phyloP scores from a whole-genome alignment of 1,140 invertebrate species.

The Glossosoma conforme region DNA sequence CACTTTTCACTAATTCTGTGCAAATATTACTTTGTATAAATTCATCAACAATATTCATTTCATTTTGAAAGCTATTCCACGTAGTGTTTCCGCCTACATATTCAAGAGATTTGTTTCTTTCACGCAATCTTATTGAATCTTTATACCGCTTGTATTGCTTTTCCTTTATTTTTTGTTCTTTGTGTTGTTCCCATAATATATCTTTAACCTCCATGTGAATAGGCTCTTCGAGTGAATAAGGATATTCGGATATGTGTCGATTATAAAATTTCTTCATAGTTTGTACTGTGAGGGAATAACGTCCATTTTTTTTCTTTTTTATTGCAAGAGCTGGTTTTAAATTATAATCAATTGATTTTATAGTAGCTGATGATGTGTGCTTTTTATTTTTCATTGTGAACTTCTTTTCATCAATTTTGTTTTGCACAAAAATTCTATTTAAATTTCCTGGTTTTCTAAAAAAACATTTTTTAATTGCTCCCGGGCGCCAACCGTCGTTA shows the following conservation, averaged over 20 bases:
- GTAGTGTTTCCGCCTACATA: slow-evolving; percentile 2
- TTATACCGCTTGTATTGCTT: not conserved
- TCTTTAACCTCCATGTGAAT: slow-evolving; percentile 7
- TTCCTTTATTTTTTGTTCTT: slow-evolving; percentile 5
- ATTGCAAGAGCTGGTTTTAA: slow-evolving; percentile 14
- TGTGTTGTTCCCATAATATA: slow-evolving; percentile 3
- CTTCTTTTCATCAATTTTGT: slow-evolving; percentile 4
- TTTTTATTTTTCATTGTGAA: slow-evolving; percentile 2
- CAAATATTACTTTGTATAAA: too few relatives aligned
- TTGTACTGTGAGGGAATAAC: slow-evolving; percentile 6
- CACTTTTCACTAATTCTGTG: not conserved
- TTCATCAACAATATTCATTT: too few relatives aligned
- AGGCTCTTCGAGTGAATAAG: slow-evolving; percentile 10
- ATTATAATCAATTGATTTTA: not conserved
- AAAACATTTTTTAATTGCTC: slow-evolving; percentile 10
- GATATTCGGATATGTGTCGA: slow-evolving; percentile 3
- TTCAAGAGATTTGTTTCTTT: slow-evolving; percentile 3
- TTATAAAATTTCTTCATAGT: slow-evolving; percentile 2
- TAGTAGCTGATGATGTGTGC: not conserved
- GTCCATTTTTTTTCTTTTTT: slow-evolving; percentile 7
- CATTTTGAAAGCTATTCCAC: not conserved
- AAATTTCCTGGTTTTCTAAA: too few relatives aligned
- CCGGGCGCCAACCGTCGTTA: slow-evolving; percentile 11
- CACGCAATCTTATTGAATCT: not conserved
- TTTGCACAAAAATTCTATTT: too few relatives aligned